Percentiles rank a stretch among this genome's conserved stretches.
Conservation (phyloP, 1,140 invertebrate genomes). For the Trypoxylus dichotomus region DNA sequence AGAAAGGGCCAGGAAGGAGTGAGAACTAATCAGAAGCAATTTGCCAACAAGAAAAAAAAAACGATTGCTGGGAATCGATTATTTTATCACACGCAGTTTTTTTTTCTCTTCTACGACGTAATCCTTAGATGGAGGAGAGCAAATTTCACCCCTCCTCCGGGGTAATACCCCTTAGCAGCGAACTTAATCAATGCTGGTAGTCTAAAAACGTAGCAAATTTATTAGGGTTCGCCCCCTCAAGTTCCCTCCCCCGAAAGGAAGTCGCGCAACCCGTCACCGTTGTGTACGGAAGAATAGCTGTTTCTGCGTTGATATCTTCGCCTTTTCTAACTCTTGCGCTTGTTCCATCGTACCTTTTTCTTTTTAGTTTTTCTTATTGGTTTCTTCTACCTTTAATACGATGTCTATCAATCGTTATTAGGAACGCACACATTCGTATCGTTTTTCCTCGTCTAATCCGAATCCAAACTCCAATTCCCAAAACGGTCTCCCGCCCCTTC, state of each 20-base stretch:
- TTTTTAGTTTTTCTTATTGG: not conserved
- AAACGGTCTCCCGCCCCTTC: not conserved
- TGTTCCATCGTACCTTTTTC: not conserved
- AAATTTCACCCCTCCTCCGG: not conserved
- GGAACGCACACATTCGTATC: not conserved
- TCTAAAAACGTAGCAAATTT: slow-evolving; percentile 34
- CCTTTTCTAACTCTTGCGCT: not conserved
- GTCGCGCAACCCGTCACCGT: not conserved
- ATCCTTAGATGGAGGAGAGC: not conserved
- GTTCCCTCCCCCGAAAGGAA: not conserved
- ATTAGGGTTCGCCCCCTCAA: slow-evolving; percentile 16
- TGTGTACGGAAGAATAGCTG: not conserved
- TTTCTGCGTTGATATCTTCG: not conserved
- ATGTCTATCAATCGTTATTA: slow-evolving; percentile 4
- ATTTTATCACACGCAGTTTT: slow-evolving; percentile 16
- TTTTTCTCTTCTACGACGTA: not conserved
- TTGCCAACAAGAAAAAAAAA: not conserved
- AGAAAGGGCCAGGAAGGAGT: not conserved
- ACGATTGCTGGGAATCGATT: not conserved
- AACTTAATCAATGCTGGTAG: slow-evolving; percentile 34
- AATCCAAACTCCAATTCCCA: not conserved
- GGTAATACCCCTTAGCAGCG: slow-evolving; percentile 10
- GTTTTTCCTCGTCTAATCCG: slow-evolving; percentile 2
- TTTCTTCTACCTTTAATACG: slow-evolving; percentile 8
- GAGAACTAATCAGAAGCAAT: slow-evolving; percentile 21